A percentile compares a stretch with the other conserved stretches of the same genome.
Conservation (phyloP, 2,113 vertebrate species). For the Patagioenas fasciata region DNA sequence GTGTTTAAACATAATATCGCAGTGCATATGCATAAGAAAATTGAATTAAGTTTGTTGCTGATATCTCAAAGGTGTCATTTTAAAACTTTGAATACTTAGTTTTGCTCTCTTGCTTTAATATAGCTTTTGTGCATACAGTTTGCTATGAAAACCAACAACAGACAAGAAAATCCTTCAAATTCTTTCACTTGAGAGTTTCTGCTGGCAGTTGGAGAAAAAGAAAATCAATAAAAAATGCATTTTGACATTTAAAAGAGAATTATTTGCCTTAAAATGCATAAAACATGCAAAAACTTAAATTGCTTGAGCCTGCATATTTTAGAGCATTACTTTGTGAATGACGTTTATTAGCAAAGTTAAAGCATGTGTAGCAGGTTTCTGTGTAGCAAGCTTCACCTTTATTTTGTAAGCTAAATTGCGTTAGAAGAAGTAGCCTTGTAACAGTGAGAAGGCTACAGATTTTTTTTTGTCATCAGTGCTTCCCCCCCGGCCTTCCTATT, state of each 20-base stretch:
- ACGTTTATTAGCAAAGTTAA: background rate
- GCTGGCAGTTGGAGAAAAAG: background rate
- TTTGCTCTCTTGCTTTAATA: background rate
- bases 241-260: constrained; percentile 55
- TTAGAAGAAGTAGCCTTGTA: background rate
- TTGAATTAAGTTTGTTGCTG: background rate
- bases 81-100: background rate
- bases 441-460: background rate
- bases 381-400: background rate
- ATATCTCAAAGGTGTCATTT: background rate
- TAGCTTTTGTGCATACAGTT: background rate
- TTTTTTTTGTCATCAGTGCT: background rate
- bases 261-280: constrained; percentile 28
- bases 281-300: constrained; percentile 17
- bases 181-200: constrained; percentile 22
- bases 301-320: background rate
- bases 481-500: background rate
- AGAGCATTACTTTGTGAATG: background rate
- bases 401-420: background rate
- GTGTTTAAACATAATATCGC: background rate
- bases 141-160: background rate
- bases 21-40: background rate
- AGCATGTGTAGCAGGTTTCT: background rate
- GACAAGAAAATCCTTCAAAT: background rate
- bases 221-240: constrained; percentile 50